Conservation (phyloP, 2,113 vertebrate genomes). For the Eublepharis macularius region DNA sequence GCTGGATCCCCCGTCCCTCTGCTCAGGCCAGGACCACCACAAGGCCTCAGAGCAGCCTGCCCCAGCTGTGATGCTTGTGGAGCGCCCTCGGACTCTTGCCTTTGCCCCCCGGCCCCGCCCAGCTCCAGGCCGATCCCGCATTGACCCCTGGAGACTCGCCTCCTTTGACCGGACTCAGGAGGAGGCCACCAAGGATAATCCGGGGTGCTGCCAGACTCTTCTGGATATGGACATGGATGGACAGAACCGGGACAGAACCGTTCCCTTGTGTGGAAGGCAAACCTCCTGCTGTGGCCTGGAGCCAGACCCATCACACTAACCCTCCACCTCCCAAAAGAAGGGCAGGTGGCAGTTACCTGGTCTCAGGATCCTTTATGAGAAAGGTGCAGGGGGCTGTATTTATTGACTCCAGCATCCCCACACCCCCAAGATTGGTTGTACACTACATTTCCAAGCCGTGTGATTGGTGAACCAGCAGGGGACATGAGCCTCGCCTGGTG, state of each 20-base stretch:
- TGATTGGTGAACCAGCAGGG: not conserved
- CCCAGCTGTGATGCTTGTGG: slow-evolving; percentile 62
- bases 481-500: not conserved
- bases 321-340: not conserved
- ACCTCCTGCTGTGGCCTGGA: slow-evolving; percentile 48
- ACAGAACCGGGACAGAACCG: slow-evolving; percentile 83
- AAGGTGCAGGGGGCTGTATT: not conserved
- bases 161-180: slow-evolving; percentile 82
- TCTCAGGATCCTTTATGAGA: not conserved
- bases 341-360: not conserved
- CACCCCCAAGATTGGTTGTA: not conserved
- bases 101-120: slow-evolving; percentile 87
- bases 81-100: slow-evolving; percentile 87
- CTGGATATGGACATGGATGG: slow-evolving; percentile 92
- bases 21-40: slow-evolving; percentile 71
- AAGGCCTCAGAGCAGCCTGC: slow-evolving; percentile 55
- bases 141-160: slow-evolving; percentile 86
- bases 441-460: slow-evolving; percentile 59
- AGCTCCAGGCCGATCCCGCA: slow-evolving; percentile 74
- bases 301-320: slow-evolving; percentile 36
- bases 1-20: slow-evolving; percentile 76
- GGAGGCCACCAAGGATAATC: slow-evolving; percentile 56
- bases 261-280: slow-evolving; percentile 80
- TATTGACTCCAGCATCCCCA: not conserved
- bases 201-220: slow-evolving; percentile 72